phyloP scores from a whole-genome alignment of 1,140 invertebrate genomes.

The Coptotermes formosanus region DNA sequence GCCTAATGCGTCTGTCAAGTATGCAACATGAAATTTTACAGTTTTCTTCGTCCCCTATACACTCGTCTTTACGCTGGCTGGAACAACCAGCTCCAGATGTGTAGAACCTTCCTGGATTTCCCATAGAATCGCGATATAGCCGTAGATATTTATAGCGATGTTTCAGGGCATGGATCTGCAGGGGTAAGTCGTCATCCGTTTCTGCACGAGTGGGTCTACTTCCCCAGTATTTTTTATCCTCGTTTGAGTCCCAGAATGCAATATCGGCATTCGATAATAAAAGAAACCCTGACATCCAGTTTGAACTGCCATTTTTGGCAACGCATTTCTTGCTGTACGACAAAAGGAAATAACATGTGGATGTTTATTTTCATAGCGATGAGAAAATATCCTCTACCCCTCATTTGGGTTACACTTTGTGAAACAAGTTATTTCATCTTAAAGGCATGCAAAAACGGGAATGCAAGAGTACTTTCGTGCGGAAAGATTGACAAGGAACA shows the following conservation, averaged over 20 bases:
- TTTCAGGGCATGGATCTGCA: neutral
- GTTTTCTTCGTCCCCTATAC: no score
- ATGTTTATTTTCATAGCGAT: constrained; percentile 6
- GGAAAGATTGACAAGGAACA: no score
- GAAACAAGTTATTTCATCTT: neutral
- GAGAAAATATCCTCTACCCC: neutral
- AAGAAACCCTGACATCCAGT: neutral
- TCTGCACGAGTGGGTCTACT: no score
- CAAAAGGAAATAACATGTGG: neutral
- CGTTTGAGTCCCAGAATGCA: neutral
- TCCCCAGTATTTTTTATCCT: neutral
- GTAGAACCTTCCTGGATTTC: no score
- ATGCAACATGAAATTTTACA: no score
- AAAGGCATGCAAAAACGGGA: no score
- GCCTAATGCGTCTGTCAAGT: no score
- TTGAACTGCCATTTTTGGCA: neutral
- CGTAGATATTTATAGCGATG: neutral
- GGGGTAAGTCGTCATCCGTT: neutral
- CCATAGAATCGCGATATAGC: neutral
- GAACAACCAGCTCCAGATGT: no score
- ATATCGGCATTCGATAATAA: neutral
- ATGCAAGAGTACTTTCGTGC: no score
- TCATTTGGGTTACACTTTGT: neutral
- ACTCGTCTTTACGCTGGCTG: no score
- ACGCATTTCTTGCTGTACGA: neutral